Evolutionary conservation across 53 echinoderm and acorn worm genomes (phyloP).

Genomic region (Glandiceps talaboti): DNA sequence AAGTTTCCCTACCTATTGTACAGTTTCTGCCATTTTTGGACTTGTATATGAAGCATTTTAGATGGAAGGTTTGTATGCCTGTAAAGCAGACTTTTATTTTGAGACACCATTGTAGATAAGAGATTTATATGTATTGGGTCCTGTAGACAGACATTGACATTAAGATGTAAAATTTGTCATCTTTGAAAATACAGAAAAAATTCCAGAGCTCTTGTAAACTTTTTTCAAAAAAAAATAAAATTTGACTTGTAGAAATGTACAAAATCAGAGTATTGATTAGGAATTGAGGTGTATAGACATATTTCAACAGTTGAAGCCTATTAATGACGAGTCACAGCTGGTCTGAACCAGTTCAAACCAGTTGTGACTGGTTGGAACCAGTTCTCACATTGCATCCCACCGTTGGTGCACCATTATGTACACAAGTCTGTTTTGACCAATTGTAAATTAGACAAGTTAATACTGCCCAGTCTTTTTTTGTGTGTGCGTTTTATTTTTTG

Average conservation of each 20-base stretch:
- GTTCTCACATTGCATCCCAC: neutral
- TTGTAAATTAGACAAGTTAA: neutral
- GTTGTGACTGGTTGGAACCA: neutral
- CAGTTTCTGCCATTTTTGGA: neutral
- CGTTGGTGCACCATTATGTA: neutral
- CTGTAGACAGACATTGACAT: neutral
- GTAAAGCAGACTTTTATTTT: neutral
- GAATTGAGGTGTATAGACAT: neutral
- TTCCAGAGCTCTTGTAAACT: neutral
- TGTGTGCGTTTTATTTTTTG: neutral
- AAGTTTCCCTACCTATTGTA: neutral
- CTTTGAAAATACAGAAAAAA: neutral
- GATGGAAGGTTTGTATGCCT: neutral
- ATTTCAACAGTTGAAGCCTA: neutral
- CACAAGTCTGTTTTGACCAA: neutral
- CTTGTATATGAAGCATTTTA: neutral
- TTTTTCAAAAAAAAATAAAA: too few relatives aligned
- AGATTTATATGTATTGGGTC: neutral
- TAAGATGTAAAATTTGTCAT: neutral
- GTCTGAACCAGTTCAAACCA: neutral
- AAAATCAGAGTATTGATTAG: neutral
- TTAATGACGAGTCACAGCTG: too few relatives aligned
- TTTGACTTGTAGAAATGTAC: neutral
- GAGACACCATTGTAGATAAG: neutral
- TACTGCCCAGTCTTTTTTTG: neutral